A percentile compares a stretch with the other conserved stretches of the same genome.
phyloP scores from a whole-genome alignment of 1,140 invertebrate species.

The Argopecten irradians region DNA sequence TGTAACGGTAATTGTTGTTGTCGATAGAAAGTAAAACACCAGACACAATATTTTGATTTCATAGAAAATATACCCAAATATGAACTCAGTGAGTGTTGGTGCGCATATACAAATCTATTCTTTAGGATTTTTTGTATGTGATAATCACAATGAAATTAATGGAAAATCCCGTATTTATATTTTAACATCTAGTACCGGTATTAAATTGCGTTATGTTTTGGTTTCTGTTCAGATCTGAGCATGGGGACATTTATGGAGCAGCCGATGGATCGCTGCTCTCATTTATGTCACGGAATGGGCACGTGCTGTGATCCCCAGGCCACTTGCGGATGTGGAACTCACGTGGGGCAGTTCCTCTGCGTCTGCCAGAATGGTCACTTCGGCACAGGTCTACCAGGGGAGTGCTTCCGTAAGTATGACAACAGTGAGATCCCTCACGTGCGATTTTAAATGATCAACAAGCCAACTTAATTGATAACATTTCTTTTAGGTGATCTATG shows the following conservation, averaged over 20 bases:
- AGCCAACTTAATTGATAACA: too few relatives aligned
- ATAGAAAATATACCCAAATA: too few relatives aligned
- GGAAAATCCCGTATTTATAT: too few relatives aligned
- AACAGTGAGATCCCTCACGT: background rate
- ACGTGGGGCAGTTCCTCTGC: slow-evolving; percentile 84
- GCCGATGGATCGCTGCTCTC: slow-evolving; percentile 78
- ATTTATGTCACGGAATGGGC: slow-evolving; percentile 78
- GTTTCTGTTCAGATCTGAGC: slow-evolving; percentile 80
- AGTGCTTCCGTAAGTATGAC: slow-evolving; percentile 81
- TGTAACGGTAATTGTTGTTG: too few relatives aligned
- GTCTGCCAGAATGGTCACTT: slow-evolving; percentile 83
- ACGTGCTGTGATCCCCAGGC: slow-evolving; percentile 82
- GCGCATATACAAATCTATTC: too few relatives aligned
- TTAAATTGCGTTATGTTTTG: background rate
- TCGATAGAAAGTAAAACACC: too few relatives aligned
- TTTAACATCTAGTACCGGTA: too few relatives aligned
- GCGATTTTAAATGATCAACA: background rate
- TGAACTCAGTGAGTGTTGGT: too few relatives aligned
- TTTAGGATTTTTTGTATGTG: too few relatives aligned
- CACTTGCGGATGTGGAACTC: slow-evolving; percentile 83
- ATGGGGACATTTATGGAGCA: slow-evolving; percentile 81
- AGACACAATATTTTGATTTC: too few relatives aligned
- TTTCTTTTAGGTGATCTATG: too few relatives aligned
- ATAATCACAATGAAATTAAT: too few relatives aligned
- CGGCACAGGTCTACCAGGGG: slow-evolving; percentile 82